These are phyloP conservation scores for Polydesmus complanatus DNA, from an alignment of 2,888 invertebrate species.

Conservation along the genomic window DNA sequence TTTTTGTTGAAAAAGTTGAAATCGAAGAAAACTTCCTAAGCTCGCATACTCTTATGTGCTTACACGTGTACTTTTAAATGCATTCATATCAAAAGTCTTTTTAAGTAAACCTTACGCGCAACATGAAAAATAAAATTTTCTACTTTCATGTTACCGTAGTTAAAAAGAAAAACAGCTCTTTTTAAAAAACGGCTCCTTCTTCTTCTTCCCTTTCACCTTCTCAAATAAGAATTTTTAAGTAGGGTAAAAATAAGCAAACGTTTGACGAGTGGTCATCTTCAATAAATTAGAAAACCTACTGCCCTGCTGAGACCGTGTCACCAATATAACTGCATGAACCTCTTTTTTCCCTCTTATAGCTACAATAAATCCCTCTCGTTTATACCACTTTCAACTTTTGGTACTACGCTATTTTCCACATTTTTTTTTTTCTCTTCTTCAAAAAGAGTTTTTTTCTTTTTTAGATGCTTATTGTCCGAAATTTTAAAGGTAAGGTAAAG, in stretches of 20 bases:
- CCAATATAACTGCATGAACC: constrained; percentile 1
- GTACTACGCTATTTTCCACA: neutral
- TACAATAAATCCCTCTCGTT: no score
- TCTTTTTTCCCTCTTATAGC: neutral
- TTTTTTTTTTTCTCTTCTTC: neutral
- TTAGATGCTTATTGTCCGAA: constrained; percentile 8
- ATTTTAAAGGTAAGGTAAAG: neutral
- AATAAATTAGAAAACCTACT: constrained; percentile 8
- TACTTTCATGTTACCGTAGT: neutral
- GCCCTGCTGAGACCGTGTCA: no score
- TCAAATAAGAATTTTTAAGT: constrained; percentile 5
- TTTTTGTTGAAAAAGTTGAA: no score
- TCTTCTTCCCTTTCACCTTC: neutral
- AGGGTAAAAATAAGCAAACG: constrained; percentile 4
- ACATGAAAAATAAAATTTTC: neutral
- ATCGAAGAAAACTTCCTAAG: no score
- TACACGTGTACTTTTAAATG: no score
- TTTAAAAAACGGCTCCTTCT: constrained; percentile 5
- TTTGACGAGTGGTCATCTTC: constrained; percentile 13
- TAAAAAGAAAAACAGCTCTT: no score
- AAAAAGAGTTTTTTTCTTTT: constrained; percentile 10
- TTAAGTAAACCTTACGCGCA: no score
- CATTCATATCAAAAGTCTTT: no score
- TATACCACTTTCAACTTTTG: no score
- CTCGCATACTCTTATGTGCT: no score